Conservation (phyloP, 2,888 invertebrate species). For the Eristalis pertinax region DNA sequence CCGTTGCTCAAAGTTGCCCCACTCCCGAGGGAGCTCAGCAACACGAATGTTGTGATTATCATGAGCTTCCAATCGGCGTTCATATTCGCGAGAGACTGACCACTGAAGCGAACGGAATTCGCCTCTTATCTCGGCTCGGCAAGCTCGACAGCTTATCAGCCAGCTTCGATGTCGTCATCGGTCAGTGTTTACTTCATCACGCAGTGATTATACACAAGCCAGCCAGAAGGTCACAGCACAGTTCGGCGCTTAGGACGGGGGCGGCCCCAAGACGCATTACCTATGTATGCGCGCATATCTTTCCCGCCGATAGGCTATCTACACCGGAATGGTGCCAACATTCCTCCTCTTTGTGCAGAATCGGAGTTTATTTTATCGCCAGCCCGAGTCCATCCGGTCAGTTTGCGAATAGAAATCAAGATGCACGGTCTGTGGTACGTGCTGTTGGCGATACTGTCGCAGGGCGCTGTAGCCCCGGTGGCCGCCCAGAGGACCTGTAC, state of each 20-base stretch:
- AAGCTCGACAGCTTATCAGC: neutral
- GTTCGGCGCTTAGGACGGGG: too few relatives aligned
- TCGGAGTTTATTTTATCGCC: neutral
- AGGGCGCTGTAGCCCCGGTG: neutral
- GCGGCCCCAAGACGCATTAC: too few relatives aligned
- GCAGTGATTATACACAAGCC: neutral
- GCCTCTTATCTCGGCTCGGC: constrained; percentile 36
- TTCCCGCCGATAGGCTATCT: constrained; percentile 41
- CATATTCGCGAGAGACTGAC: constrained; percentile 63
- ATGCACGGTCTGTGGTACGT: constrained; percentile 47
- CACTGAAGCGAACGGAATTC: neutral
- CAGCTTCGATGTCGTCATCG: neutral
- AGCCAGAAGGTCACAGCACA: neutral
- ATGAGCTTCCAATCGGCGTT: constrained; percentile 57
- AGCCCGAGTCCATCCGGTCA: neutral
- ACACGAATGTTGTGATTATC: constrained; percentile 22
- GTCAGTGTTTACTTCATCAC: neutral
- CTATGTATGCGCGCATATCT: neutral
- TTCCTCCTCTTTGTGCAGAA: neutral
- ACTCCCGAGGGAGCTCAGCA: constrained; percentile 18
- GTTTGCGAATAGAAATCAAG: constrained; percentile 33
- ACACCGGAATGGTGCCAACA: constrained; percentile 39
- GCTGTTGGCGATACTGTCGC: neutral
- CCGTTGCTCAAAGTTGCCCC: constrained; percentile 39
- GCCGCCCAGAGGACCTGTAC: neutral